Evolutionary conservation across 2,113 vertebrate species (phyloP).

Genomic region (Ancistrus triradiatus): DNA sequence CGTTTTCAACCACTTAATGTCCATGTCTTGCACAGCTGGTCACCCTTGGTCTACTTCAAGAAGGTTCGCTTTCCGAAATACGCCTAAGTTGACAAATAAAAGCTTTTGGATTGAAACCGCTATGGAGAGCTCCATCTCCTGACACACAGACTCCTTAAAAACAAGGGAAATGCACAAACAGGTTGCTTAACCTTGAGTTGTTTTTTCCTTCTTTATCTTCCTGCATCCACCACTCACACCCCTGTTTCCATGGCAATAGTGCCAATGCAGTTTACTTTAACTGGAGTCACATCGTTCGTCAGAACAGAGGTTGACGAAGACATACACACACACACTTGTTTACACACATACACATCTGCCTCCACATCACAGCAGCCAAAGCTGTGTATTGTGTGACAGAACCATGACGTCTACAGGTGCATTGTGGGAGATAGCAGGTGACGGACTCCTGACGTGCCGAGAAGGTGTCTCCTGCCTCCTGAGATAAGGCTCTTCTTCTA

Average conservation of each 20-base stretch:
- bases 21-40: too few species aligned
- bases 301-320: constrained; percentile 2
- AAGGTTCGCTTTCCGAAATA: background rate
- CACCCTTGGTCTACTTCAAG: constrained; percentile 1
- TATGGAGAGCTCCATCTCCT: background rate
- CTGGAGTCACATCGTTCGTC: constrained; percentile 30
- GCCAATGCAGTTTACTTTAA: constrained; percentile 26
- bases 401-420: constrained; percentile 35
- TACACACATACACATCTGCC: constrained; percentile 4
- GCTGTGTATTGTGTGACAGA: constrained; percentile 14
- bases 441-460: constrained; percentile 9
- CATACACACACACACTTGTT: constrained; percentile 29
- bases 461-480: constrained; percentile 17
- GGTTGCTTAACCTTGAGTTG: constrained; percentile 38
- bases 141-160: constrained; percentile 6
- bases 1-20: too few species aligned
- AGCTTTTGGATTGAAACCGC: background rate
- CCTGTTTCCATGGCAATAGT: constrained; percentile 45
- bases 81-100: background rate
- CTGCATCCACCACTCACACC: background rate
- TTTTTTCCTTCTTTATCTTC: background rate
- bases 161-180: background rate
- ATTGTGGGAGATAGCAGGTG: constrained; percentile 38
- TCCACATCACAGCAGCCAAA: constrained; percentile 12
- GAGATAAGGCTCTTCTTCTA: constrained; percentile 13